phyloP scores from a whole-genome alignment of 1,140 invertebrate species.

The Drosophila takahashii region DNA sequence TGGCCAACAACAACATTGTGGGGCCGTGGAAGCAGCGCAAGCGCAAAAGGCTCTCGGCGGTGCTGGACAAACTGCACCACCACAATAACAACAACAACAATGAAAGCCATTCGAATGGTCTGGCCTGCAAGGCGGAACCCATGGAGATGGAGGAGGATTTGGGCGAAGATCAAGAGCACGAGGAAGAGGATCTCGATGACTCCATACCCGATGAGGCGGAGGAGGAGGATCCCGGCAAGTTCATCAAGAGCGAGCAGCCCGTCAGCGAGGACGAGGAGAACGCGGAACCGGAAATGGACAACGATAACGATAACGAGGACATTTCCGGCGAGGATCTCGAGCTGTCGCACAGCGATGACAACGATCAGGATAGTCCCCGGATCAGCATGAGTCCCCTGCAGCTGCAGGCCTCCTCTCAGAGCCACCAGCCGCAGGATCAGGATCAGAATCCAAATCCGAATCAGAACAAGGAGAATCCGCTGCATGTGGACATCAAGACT shows the following conservation, averaged over 20 bases:
- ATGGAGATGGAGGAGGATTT: slow-evolving; percentile 81
- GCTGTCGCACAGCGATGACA: slow-evolving; percentile 71
- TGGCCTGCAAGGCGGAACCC: slow-evolving; percentile 72
- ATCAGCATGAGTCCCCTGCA: slow-evolving; percentile 81
- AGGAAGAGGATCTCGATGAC: slow-evolving; percentile 51
- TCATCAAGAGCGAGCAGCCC: slow-evolving; percentile 68
- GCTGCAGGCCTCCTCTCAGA: slow-evolving; percentile 33
- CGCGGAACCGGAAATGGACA: slow-evolving; percentile 34
- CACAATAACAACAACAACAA: slow-evolving; percentile 71
- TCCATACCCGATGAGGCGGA: slow-evolving; percentile 34
- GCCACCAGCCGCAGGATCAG: slow-evolving; percentile 22
- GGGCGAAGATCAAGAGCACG: slow-evolving; percentile 32
- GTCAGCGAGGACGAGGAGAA: slow-evolving; percentile 66
- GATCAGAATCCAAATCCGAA: slow-evolving; percentile 50
- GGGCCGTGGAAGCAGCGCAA: slow-evolving; percentile 88
- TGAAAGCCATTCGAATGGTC: slow-evolving; percentile 39
- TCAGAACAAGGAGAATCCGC: slow-evolving; percentile 85
- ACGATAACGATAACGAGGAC: slow-evolving; percentile 62
- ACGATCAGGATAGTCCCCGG: slow-evolving; percentile 73
- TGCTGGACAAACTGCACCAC: slow-evolving; percentile 89
- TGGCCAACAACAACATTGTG: slow-evolving; percentile 87
- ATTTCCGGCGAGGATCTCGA: slow-evolving; percentile 74
- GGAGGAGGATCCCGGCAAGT: slow-evolving; percentile 56
- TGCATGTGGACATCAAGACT: slow-evolving; percentile 85
- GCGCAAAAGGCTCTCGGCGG: slow-evolving; percentile 90